Conservation (phyloP, 2,797 vertebrate genomes). For the Tapirus indicus region DNA sequence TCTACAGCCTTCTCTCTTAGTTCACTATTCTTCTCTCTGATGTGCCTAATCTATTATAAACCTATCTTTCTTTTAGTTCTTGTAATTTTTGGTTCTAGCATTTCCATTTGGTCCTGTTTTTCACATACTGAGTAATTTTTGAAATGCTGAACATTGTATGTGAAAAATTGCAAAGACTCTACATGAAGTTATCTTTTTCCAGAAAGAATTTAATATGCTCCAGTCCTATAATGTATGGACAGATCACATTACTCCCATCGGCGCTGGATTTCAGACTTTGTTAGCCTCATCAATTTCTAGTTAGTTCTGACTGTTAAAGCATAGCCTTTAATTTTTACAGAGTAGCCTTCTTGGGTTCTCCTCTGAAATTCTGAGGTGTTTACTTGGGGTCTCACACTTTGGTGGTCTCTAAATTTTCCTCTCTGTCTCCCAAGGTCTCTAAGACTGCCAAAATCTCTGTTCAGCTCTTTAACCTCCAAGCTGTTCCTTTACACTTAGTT, state of each 20-base stretch:
- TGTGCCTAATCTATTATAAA: neutral
- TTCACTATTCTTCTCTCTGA: constrained; percentile 16
- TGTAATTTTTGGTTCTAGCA: constrained; percentile 15
- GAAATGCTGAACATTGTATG: constrained; percentile 8
- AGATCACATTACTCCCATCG: neutral
- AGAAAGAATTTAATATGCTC: neutral
- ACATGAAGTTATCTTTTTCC: constrained; percentile 5
- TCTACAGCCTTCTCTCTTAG: neutral
- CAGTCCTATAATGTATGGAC: neutral
- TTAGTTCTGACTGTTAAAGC: constrained; percentile 51
- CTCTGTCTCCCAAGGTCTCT: neutral
- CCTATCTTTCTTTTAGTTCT: constrained; percentile 39
- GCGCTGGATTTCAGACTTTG: constrained; percentile 31
- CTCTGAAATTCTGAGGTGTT: constrained; percentile 20
- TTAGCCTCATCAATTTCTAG: neutral
- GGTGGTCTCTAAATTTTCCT: neutral
- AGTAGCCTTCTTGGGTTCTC: neutral
- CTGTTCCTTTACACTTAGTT: constrained; percentile 28
- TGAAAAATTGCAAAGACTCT: constrained; percentile 39
- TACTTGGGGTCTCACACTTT: constrained; percentile 1
- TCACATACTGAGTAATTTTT: constrained; percentile 5
- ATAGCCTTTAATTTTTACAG: constrained; percentile 34
- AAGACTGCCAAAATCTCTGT: constrained; percentile 31
- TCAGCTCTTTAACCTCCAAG: constrained; percentile 18
- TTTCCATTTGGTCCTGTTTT: constrained; percentile 50